Evolutionary conservation across 2,113 vertebrate species (phyloP), one percentile per base, ranked within the genome.

Genomic region (Spheniscus mendiculus): DNA sequence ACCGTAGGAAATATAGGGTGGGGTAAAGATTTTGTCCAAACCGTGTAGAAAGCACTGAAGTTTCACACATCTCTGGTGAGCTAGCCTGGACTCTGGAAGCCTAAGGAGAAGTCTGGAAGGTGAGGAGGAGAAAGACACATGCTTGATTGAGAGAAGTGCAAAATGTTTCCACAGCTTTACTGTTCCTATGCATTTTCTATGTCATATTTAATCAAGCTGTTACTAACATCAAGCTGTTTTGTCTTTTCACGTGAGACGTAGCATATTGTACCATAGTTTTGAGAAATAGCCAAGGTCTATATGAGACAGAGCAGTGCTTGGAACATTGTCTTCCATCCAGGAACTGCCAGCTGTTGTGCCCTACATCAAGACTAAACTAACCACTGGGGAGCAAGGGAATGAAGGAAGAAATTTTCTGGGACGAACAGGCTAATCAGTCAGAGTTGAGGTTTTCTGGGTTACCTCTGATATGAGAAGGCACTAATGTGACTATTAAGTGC

Each of bases 371-470:
- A 58, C 38, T 6, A 13, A 78, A 74, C 15, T 4, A 79, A 73
- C 61, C 53, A 3, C 70, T 62, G 42, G 77, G 61, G 49, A 97
- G 38, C 81, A 58, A 73, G 25, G 36, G 22, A 34, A 70, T 3
- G 49, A 34, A 61, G 62, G 78, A 91, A 91, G 59, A 85, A 25
- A 29, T 80, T 91, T 97, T 96, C 89, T 88, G 87, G 91, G 94
- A 87, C 29, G 1, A 91, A 70, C 30, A 89, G 59, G 25, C 59
- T 40, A 65, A 90, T 77, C 66, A 69, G 72, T 6, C 15, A 52
- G 67, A 86, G 69, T 4, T 29, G 87, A 85, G 34, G 87, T 73
- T 97, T 97, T 94, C 96, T 97, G 82, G 95, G 96, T 96, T 96
- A 44, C 71, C 38, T 87, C 73, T 93, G 81, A 71, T 84, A 79